phyloP scores from a whole-genome alignment of 1,140 invertebrate species.

The Diabrotica virgifera region DNA sequence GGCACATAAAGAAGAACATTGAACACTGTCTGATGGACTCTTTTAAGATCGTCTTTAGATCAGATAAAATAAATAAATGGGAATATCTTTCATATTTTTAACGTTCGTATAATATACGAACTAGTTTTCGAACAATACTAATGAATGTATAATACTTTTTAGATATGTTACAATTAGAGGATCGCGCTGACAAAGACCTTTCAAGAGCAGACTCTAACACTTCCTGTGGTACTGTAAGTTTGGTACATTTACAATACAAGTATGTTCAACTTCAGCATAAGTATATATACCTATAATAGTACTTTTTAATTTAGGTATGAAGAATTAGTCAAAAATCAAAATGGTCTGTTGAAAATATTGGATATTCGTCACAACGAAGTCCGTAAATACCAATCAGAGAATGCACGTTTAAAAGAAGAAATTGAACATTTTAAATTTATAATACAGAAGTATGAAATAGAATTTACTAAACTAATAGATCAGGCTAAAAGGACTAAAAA shows the following conservation, averaged over 20 bases:
- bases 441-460: constrained; percentile 18
- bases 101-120: too few species aligned
- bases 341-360: constrained; percentile 31
- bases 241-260: constrained; percentile 36
- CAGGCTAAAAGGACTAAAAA: constrained; percentile 26
- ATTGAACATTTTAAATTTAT: constrained; percentile 23
- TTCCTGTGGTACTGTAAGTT: constrained; percentile 29
- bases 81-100: too few species aligned
- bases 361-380: constrained; percentile 29
- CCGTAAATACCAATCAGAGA: constrained; percentile 29
- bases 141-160: neutral
- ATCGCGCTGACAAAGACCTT: constrained; percentile 13
- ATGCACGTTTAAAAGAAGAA: constrained; percentile 24
- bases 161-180: constrained; percentile 4
- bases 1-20: too few species aligned
- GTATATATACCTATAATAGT: neutral
- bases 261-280: constrained; percentile 11
- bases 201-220: constrained; percentile 22
- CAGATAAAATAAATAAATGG: too few species aligned
- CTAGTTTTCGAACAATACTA: too few species aligned
- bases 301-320: constrained; percentile 27
- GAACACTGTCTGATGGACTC: too few species aligned
- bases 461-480: constrained; percentile 18
- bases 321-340: constrained; percentile 29
- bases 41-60: too few species aligned